Evolutionary conservation across 2,888 invertebrate species (phyloP), one percentile per base, ranked within the genome.

Genomic region (Dynastes grantii): DNA sequence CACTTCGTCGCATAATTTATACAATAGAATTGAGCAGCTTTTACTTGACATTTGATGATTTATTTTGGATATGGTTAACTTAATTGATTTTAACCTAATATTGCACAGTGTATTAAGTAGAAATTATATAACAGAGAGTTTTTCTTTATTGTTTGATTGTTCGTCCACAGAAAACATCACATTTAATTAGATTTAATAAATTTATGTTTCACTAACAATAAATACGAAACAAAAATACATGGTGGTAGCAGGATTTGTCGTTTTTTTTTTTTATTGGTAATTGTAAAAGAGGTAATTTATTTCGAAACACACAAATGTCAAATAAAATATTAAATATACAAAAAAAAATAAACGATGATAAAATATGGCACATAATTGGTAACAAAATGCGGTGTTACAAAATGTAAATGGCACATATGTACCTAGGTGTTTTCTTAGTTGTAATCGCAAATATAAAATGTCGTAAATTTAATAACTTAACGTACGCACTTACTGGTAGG

Each of bases 291-390:
- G 8, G 8, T 8, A 22, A 22, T 58, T 58, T 58, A 58, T 2
- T 58, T 58, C 22, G 1, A 16, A 8, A 16, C 45, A 37, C n/a
- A 8, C 32, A 70, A 70, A 70, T 70, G 32, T 70, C 70, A 70
- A 70, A 70, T 70, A 70, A 53, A 70, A 16, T 37, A 64, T 64
- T 64, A 32, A 27, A 53, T 32, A 13, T 70, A 53, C 22, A 32
- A 6, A 29, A 22, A 22, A 49, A 67, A 67, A 11, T 49, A 67
- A 53, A 29, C 29, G 32, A 70, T 16, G n/a, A 70, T 32, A 70
- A 70, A 70, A 70, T 70, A 70, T 70, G 70, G 70, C 70, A 70
- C 70, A 70, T 67, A 70, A 70, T 27, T 32, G 70, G 70, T 70
- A 70, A 70, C 53, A 53, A 29, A 70, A 55, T 29, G n/a, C 70